Conservation (phyloP, 1,140 invertebrate genomes). For the Heliconius eleuchia region DNA sequence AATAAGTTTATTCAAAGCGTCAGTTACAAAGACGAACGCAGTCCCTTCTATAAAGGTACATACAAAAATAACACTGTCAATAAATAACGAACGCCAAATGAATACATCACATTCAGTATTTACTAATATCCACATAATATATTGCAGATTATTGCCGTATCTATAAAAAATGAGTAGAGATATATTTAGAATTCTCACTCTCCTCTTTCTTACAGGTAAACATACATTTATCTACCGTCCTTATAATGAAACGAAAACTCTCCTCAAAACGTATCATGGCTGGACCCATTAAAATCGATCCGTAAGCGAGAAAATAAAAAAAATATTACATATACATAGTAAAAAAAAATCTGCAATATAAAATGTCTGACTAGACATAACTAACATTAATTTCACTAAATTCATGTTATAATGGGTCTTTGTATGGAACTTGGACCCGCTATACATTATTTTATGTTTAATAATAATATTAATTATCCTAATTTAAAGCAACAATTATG, state of each 20-base stretch:
- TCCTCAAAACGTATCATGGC: conserved; percentile 5
- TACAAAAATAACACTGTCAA: conserved; percentile 54
- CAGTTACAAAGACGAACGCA: conserved; percentile 61
- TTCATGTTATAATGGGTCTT: not conserved
- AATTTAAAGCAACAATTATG: conserved; percentile 4
- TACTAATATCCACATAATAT: conserved; percentile 16
- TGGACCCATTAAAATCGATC: conserved; percentile 2
- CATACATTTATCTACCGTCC: conserved; percentile 14
- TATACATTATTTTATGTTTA: not conserved
- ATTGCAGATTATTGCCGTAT: conserved; percentile 3
- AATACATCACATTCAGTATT: conserved; percentile 35
- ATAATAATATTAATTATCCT: conserved; percentile 7
- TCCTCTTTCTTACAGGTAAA: conserved; percentile 3
- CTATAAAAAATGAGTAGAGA: not conserved
- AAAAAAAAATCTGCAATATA: conserved; percentile 7
- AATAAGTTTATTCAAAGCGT: conserved; percentile 66
- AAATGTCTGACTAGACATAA: not conserved
- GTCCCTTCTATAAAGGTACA: conserved; percentile 47
- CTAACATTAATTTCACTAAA: conserved; percentile 14
- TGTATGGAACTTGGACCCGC: not conserved
- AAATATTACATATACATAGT: not conserved
- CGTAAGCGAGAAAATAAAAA: not conserved
- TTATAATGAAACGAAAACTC: conserved; percentile 1
- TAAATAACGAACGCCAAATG: conserved; percentile 35
- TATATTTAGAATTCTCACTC: not conserved